Evolutionary conservation across 2,888 invertebrate species (phyloP).

Genomic region (Mesoligia furuncula): DNA sequence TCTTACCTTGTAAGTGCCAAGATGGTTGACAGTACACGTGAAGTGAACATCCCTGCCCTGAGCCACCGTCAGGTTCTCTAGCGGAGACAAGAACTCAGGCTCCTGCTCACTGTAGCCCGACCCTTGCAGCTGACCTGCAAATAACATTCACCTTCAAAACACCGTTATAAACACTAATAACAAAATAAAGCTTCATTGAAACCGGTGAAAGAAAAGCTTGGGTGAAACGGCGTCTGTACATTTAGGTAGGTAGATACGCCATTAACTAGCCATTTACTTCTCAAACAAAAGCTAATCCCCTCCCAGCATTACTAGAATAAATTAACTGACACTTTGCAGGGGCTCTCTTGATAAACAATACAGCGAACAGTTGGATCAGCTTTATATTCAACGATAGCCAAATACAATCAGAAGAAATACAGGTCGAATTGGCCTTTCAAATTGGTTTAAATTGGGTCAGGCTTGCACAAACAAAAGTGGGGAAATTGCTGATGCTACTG

Average conservation of each 20-base stretch:
- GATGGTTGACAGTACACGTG: conserved; percentile 97
- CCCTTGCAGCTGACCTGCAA: conserved; percentile 84
- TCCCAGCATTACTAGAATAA: conserved; percentile 61
- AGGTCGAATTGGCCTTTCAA: conserved; percentile 86
- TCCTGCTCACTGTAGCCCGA: conserved; percentile 86
- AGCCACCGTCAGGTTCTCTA: conserved; percentile 96
- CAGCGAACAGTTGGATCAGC: conserved; percentile 78
- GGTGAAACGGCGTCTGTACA: conserved; percentile 8
- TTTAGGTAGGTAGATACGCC: conserved; percentile 3
- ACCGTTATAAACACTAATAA: conserved; percentile 10
- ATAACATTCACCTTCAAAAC: conserved; percentile 29
- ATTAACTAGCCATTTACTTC: conserved; percentile 45
- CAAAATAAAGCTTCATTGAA: conserved; percentile 6
- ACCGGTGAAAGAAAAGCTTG: not conserved
- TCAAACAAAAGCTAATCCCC: conserved; percentile 50
- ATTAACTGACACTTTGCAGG: conserved; percentile 63
- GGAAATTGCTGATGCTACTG: conserved; percentile 78
- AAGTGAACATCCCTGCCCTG: conserved; percentile 97
- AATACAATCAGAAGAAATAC: conserved; percentile 86
- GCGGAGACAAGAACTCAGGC: conserved; percentile 95
- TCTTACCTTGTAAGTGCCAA: conserved; percentile 94
- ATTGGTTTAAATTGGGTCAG: conserved; percentile 87
- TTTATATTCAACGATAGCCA: conserved; percentile 81
- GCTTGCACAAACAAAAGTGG: conserved; percentile 84
- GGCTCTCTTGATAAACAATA: conserved; percentile 69